Conservation (phyloP, 1,140 invertebrate species). For the Drosophila kepulauana region DNA sequence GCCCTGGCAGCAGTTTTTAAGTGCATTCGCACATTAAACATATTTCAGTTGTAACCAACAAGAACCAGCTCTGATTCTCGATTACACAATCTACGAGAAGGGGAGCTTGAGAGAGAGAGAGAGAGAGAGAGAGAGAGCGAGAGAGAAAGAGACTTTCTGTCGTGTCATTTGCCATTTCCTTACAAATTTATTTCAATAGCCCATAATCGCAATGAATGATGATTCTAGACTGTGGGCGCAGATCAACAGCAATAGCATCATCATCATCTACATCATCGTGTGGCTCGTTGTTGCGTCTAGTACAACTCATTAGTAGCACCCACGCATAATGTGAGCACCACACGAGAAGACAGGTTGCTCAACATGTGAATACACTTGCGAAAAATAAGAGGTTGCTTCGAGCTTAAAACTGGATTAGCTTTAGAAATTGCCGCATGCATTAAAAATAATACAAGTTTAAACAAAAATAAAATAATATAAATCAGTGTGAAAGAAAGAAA, state of each 20-base stretch:
- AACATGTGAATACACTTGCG: not conserved
- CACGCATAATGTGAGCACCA: slow-evolving; percentile 19
- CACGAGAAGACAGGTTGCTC: not conserved
- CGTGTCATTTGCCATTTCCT: slow-evolving; percentile 44
- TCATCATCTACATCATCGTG: slow-evolving; percentile 36
- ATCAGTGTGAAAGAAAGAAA: too few relatives aligned
- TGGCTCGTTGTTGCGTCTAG: slow-evolving; percentile 22
- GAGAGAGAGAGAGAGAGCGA: not conserved
- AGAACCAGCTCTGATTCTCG: slow-evolving; percentile 16
- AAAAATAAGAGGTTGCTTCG: not conserved
- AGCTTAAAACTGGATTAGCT: not conserved
- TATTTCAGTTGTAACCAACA: slow-evolving; percentile 39
- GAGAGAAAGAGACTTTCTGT: slow-evolving; percentile 4
- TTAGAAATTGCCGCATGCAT: not conserved
- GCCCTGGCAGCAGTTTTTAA: slow-evolving; percentile 56
- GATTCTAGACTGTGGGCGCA: not conserved
- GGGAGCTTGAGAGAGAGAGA: not conserved
- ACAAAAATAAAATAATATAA: not conserved
- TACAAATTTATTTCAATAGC: slow-evolving; percentile 72
- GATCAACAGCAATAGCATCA: slow-evolving; percentile 9
- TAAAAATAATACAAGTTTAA: too few relatives aligned
- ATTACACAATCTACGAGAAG: not conserved
- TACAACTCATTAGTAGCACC: slow-evolving; percentile 51
- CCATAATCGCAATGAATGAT: slow-evolving; percentile 53
- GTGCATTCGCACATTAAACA: slow-evolving; percentile 75